Evolutionary conservation across 2,113 vertebrate species (phyloP), one percentile per base, ranked within the genome.

Genomic region (Larimichthys crocea): DNA sequence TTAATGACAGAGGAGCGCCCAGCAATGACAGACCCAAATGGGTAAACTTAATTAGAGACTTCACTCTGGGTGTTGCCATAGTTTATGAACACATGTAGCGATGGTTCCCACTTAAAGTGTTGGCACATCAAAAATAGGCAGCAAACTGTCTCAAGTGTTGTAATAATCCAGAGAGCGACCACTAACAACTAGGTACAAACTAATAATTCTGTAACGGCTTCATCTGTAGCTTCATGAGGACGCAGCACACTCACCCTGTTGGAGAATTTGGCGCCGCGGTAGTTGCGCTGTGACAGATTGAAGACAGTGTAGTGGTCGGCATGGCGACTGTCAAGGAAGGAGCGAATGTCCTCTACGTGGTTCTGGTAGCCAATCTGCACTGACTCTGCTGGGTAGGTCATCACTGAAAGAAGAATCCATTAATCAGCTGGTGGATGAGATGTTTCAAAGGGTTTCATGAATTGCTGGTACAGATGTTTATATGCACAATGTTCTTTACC

Each of bases 221-320:
- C 6, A 66, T 63, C 15, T 2, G 20, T 11, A 24, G 53, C 42
- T 15, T 48, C 29, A 55, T 31, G 57, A 68, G 3, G 3, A 16
- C 7, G 10, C 3, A 3, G 57, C 29, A 49, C 49, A 46, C 97
- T 96, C 94, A 99, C 98, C 96, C 98, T 94, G 94, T 98, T 99
- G 91, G 99, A 98, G 92, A 99, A 99, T 93, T 98, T 98, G 94
- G 98, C 97, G 74, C 97, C 98, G 52, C 98, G 96, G 89, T 99
- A 99, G 81, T 97, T 98, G 90, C 97, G 97, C 88, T 97, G 98
- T 1, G 98, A 99, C 67, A 99, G 91, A 92, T 99, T 99, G 94
- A 99, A 99, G 86, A 99, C 97, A 3, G 98, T 99, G 93, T 99
- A 99, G 94, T 99, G 98, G 92, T 99, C 98, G 2, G 97, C 96